Evolutionary conservation across 2,888 invertebrate species (phyloP).

Genomic region (Scrobipalpa costella): DNA sequence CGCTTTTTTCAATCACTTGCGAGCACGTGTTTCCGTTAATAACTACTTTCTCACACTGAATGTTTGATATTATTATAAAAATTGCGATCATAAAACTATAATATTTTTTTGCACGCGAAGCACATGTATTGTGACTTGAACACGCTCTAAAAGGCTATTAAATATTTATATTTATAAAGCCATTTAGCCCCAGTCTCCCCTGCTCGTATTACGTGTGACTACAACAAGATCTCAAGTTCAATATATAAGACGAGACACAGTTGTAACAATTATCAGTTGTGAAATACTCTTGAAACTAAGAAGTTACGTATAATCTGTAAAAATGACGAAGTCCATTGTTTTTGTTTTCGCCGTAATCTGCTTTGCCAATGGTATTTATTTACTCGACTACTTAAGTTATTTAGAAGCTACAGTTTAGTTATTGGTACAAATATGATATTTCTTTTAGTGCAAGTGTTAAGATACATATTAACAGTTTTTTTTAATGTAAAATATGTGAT

Average conservation of each 20-base stretch:
- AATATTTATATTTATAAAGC: neutral
- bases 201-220: neutral
- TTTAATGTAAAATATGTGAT: no score
- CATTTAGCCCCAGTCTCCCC: neutral
- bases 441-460: no score
- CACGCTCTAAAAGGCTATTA: neutral
- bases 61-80: neutral
- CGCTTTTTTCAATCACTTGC: no score
- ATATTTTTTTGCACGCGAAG: neutral
- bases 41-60: neutral
- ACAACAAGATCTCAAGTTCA: neutral
- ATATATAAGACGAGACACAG: constrained; percentile 6
- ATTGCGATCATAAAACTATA: neutral
- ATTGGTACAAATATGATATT: no score
- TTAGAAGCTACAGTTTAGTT: no score
- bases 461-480: no score
- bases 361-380: constrained; percentile 17
- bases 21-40: no score
- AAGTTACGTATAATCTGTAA: neutral
- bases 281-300: neutral
- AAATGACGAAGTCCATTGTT: constrained; percentile 10
- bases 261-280: constrained; percentile 4
- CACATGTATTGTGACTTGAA: neutral
- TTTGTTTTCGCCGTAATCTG: constrained; percentile 20
- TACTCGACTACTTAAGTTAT: neutral